Evolutionary conservation across 92 coral and sea anemone species (phyloP), one percentile per base, ranked within the genome.

Genomic region (Umimayanthus kanabou): DNA sequence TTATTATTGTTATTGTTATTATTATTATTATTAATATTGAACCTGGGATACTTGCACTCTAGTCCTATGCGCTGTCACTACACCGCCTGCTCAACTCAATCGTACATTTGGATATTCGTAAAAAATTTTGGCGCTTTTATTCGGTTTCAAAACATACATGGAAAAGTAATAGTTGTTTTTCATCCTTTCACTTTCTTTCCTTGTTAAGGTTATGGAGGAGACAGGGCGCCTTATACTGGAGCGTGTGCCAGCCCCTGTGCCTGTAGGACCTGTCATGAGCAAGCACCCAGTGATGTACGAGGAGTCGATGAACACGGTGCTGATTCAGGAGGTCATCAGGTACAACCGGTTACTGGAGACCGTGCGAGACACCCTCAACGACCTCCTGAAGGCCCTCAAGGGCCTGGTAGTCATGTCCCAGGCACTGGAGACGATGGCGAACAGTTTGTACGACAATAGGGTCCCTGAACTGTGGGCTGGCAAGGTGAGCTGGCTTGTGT

Each of bases 321-420:
- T 97, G 26, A 96, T 93, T 13, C 99, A 97, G 84, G 99, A 97
- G 90, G 99, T 97, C 15, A 97, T 97, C 80, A 90, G 99, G 37
- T 97, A 97, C 89, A 97, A 97, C 91, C 92, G 94, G 47, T 93
- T 97, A 69, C 71, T 97, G 79, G 89, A 47, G 67, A 91, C 98
- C 33, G 95, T 97, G 67, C 92, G 98, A 57, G 91, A 86, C 83
- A 93, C 99, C 23, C 96, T 97, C 10, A 95, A 97, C 43, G 99
- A 97, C 76, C 91, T 97, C 88, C 94, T 97, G 39, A 97, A 97
- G 89, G 99, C 99, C 2, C 96, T 97, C 49, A 97, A 97, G 81
- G 99, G 99, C 37, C 76, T 97, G 61, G 99, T 97, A 81, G 99
- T 97, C 87, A 97, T 97, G 99, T 97, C 99, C 42, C 99, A 97